Evolutionary conservation across 2,797 vertebrate species (phyloP).

Genomic region (Pipistrellus nathusii): DNA sequence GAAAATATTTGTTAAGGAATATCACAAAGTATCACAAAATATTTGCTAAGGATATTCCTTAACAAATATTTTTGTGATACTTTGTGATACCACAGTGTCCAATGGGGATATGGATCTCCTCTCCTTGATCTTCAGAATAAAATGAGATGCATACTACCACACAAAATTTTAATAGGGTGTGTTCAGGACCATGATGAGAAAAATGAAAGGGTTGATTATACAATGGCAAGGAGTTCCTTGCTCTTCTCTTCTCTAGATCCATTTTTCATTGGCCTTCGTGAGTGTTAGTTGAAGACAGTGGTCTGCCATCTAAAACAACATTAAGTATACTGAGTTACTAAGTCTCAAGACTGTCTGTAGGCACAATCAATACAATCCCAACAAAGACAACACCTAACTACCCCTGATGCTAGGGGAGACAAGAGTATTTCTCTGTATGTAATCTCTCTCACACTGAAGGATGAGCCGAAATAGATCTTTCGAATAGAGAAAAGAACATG

Average conservation of each 20-base stretch:
- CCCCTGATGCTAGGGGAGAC: fast-evolving
- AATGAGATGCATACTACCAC: not conserved
- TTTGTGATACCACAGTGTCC: not conserved
- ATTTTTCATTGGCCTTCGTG: not conserved
- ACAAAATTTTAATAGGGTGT: not conserved
- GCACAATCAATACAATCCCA: not conserved
- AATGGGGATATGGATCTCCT: not conserved
- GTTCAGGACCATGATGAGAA: not conserved
- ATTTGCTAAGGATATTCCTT: not conserved
- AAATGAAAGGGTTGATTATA: not conserved
- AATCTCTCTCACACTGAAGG: not conserved
- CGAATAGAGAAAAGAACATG: not conserved
- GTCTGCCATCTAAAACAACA: not conserved
- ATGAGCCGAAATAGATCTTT: not conserved
- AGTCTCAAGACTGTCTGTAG: not conserved
- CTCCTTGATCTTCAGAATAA: not conserved
- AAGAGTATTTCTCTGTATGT: not conserved
- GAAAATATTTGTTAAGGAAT: not conserved
- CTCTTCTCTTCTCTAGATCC: not conserved
- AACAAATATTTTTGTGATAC: no score
- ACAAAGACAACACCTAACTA: not conserved
- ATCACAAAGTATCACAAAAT: not conserved
- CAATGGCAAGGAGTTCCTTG: not conserved
- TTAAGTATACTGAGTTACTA: not conserved
- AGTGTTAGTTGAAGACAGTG: not conserved